phyloP scores from a whole-genome alignment of 1,140 invertebrate species.

The Tetragnatha versicolor region DNA sequence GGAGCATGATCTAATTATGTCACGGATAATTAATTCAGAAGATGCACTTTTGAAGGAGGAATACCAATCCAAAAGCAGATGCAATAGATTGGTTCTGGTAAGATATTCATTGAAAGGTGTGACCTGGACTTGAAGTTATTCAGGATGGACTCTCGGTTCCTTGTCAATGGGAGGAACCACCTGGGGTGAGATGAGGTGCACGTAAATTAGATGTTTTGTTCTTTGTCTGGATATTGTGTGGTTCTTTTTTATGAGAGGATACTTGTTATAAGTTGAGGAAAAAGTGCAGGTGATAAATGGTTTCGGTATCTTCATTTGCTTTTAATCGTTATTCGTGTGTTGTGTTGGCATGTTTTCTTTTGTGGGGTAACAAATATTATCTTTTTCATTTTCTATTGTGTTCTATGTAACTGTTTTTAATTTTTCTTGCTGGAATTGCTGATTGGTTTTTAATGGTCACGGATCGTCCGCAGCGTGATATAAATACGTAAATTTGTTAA shows the following conservation, averaged over 20 bases:
- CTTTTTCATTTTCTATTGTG: too few relatives aligned
- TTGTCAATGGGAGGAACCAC: neutral
- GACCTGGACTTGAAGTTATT: too few relatives aligned
- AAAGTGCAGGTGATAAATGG: neutral
- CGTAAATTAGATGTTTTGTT: neutral
- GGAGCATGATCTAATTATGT: conserved; percentile 5
- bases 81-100: too few relatives aligned
- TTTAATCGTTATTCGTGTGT: too few relatives aligned
- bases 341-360: too few relatives aligned
- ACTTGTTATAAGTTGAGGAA: neutral
- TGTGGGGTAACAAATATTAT: too few relatives aligned
- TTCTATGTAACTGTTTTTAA: too few relatives aligned
- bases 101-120: neutral
- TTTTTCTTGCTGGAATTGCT: too few relatives aligned
- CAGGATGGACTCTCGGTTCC: neutral
- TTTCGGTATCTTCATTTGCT: too few relatives aligned
- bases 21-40: neutral
- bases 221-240: neutral
- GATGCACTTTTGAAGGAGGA: neutral
- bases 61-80: neutral
- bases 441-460: too few relatives aligned
- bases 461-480: too few relatives aligned
- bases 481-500: too few relatives aligned
- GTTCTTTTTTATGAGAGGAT: neutral
- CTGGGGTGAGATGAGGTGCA: neutral